Conservation (phyloP, 2,113 vertebrate genomes). For the Corythornis cristatus region DNA sequence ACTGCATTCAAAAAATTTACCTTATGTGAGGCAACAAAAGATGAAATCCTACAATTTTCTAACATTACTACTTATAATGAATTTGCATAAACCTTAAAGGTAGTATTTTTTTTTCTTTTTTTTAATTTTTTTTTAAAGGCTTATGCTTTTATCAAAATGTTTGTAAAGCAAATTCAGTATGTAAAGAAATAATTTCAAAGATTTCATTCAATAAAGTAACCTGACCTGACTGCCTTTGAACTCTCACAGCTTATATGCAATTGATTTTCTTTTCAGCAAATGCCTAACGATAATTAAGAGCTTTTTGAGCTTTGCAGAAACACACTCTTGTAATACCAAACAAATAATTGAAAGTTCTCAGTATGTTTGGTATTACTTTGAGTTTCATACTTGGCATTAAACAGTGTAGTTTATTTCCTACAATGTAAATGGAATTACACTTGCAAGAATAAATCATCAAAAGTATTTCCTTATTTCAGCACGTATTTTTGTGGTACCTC, state of each 20-base stretch:
- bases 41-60: not conserved
- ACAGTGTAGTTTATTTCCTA: not conserved
- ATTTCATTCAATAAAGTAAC: conserved; percentile 7
- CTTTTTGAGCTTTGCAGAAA: not conserved
- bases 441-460: not conserved
- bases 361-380: not conserved
- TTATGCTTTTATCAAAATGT: not conserved
- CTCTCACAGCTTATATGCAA: not conserved
- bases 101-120: no score
- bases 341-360: not conserved
- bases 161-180: not conserved
- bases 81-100: conserved; percentile 9
- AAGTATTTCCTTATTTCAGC: not conserved
- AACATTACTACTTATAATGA: not conserved
- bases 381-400: not conserved
- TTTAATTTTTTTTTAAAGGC: no score
- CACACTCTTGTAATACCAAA: not conserved
- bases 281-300: not conserved
- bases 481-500: not conserved
- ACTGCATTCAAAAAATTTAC: not conserved
- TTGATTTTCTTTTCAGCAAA: not conserved
- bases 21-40: not conserved
- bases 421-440: not conserved
- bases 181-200: not conserved
- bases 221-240: not conserved